A percentile compares a stretch with the other conserved stretches of the same genome.
phyloP scores from a whole-genome alignment of 1,140 invertebrate genomes.

The Polypedilum vanderplanki region DNA sequence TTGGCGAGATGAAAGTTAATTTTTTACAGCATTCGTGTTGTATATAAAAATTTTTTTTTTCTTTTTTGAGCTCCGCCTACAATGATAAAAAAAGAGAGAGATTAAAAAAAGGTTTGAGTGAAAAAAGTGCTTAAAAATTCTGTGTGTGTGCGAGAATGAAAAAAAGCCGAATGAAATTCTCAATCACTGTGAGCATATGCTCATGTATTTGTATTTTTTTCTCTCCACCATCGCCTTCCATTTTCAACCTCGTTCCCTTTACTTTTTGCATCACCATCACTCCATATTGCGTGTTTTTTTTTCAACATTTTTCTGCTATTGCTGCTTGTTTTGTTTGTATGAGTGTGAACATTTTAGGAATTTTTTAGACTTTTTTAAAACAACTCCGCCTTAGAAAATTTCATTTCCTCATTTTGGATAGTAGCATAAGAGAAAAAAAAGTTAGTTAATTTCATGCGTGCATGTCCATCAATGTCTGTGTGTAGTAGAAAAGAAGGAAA shows the following conservation, averaged over 20 bases:
- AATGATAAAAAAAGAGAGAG: background rate
- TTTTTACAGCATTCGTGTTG: background rate
- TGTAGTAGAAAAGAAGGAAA: background rate
- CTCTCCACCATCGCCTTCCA: background rate
- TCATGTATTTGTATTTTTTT: no score
- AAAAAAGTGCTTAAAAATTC: background rate
- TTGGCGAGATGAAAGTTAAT: conserved; percentile 23
- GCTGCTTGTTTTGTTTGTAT: background rate
- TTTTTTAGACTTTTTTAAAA: background rate
- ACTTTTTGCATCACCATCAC: background rate
- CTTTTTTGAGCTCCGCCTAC: conserved; percentile 26
- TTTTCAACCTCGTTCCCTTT: background rate
- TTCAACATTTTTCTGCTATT: background rate
- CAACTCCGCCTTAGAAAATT: conserved; percentile 28
- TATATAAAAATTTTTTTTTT: background rate
- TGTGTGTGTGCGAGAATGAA: background rate
- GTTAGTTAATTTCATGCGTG: background rate
- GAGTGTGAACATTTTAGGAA: background rate
- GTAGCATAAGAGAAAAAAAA: background rate
- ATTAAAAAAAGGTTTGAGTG: background rate
- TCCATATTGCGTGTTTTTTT: conserved; percentile 2
- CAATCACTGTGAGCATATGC: no score
- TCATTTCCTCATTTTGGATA: background rate
- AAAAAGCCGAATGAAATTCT: background rate
- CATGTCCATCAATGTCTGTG: no score